Base-by-base conservation (phyloP, 1,140 invertebrate species). In the Theocolax elegans region DNA sequence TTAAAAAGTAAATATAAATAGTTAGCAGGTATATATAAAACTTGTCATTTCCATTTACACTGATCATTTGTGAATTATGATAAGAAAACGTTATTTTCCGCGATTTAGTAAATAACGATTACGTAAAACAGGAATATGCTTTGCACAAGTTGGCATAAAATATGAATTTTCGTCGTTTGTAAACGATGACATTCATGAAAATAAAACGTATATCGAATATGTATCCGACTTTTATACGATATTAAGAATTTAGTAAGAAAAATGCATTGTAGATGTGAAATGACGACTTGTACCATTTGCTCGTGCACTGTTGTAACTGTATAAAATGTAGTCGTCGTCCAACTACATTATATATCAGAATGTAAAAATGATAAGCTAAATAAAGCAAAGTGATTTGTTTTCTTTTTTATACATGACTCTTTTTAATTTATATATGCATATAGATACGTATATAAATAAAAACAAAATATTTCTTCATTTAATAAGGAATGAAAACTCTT, bases 241-340 rank as follows among this genome's bases (percentile, higher is more conserved):
- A 64, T 70, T n/a, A 70, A 64, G 58, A 49, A 46, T 42, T 59
- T 21, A n/a, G n/a, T n/a, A n/a, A n/a, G n/a, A 40, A 29, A 54
- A n/a, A 31, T 12, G 48, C 35, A 65, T 63, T 64, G 60, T 71
- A 64, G 29, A 71, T 71, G 68, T 29, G 68, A 58, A 71, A 71
- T 71, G 60, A 71, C 51, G 51, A 65, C 54, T 58, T 66, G 53
- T 71, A 70, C 62, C 53, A 65, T 71, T 69, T 65, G 48, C 62
- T 71, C 63, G 69, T 71, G 62, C 53, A 65, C 60, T 66, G 69
- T 71, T 71, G 62, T 71, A 65, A n/a, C 66, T 71, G 56, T 71
- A 56, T 59, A 48, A 65, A 66, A 71, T 66, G 69, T 71, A 71
- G 69, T 35, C 10, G n/a, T 49, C 44, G 60, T 49, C 19, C 15